Base-by-base conservation (phyloP, 2,113 vertebrate genomes). In the Psephotus haematonotus region DNA sequence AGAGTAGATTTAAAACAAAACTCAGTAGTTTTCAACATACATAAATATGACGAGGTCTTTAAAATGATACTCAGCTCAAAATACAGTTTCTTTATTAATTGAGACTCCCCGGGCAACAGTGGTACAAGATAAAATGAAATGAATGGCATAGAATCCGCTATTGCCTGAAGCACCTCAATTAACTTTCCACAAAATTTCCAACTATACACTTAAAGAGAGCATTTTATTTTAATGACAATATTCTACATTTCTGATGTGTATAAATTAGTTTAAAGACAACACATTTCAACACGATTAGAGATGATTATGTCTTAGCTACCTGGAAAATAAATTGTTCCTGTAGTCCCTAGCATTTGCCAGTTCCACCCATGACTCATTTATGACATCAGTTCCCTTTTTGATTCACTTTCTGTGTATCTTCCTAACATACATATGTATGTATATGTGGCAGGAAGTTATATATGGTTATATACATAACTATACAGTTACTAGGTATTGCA, bases 101-200 rank as follows among this genome's bases (percentile, higher is more conserved):
- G 92, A 94, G 94, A 90, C 65, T 95, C 95, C 85, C 86, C 29
- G 96, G 84, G 93, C 64, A 97, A 88, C 64, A 93, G 85, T 74
- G 44, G 57, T 86, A 67, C 44, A 82, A 93, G 72, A 96, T 81
- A 95, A 96, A 97, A 97, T 88, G 97, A 97, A 97, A 98, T 83
- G 90, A 96, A 97, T 84, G 85, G 69, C 80, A 93, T 11, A 95
- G 94, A 74, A 94, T 91, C 70, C 3, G 5, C 78, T 78, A 50
- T 78, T 90, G 93, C 93, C 96, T 94, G 92, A 95, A 97, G 95
- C 86, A 97, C 59, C 87, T 97, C 96, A 97, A 97, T 98, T 97
- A 98, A 92, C 87, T 96, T 74, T 78, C 90, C 95, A 97, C 92
- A 96, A 94, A 97, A 96, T 91, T 95, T 95, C 76, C 90, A 95